These are phyloP conservation scores for Eufriesea mexicana DNA, from an alignment of 1,140 invertebrate genomes.

Conservation along the genomic window DNA sequence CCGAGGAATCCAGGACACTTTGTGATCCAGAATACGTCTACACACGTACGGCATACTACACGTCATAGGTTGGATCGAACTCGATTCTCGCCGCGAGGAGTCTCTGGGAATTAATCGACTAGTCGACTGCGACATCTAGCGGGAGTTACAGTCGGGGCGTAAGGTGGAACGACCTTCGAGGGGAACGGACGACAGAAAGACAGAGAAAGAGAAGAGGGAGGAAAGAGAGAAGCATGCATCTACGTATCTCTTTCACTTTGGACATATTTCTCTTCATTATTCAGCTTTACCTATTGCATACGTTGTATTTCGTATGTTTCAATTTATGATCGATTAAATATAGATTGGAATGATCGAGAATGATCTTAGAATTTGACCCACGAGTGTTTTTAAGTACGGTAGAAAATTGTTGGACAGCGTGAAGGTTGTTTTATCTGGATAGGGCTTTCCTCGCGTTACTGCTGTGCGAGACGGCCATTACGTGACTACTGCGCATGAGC, in stretches of 20 bases:
- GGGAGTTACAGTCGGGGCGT: neutral
- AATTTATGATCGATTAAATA: no score
- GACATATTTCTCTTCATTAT: neutral
- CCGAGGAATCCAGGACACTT: slow-evolving; percentile 34
- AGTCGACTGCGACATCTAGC: neutral
- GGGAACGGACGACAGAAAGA: no score
- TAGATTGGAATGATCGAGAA: no score
- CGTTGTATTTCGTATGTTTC: no score
- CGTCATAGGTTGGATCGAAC: slow-evolving; percentile 3
- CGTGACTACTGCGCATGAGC: no score
- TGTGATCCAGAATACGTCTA: slow-evolving; percentile 18
- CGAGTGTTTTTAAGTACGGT: no score
- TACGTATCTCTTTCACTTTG: neutral
- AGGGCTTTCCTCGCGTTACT: no score
- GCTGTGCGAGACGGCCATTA: no score
- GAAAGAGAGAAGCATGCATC: slow-evolving; percentile 11
- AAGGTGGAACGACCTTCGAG: neutral
- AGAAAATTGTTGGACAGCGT: no score
- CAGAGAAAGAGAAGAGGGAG: neutral
- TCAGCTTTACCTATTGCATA: neutral
- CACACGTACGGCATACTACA: neutral
- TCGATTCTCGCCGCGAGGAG: slow-evolving; percentile 12
- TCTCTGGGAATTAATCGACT: slow-evolving; percentile 22
- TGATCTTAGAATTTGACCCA: no score
- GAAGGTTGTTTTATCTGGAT: no score